Evolutionary conservation across 2,888 invertebrate genomes (phyloP), one percentile per base, ranked within the genome.

Genomic region (Cremastinae sp.): DNA sequence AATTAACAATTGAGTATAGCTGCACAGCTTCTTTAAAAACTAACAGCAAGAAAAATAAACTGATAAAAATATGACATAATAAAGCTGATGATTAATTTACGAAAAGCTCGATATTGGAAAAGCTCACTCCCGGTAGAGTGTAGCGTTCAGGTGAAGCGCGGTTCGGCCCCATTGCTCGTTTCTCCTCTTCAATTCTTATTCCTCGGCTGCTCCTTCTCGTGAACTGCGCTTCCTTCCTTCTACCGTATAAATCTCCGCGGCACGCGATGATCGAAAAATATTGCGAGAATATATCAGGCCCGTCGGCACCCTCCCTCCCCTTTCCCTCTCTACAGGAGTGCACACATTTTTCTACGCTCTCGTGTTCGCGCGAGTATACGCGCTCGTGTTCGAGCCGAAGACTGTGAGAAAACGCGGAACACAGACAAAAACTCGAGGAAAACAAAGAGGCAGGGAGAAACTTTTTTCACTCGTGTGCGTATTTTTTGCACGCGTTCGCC

Each of bases 191-290:
- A n/a, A n/a, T 64, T 72, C 76, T 70, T 74, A 59, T 76, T 68
- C 58, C 34, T 62, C n/a, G n/a, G n/a, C 71, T 58, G 38, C 71
- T 71, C 72, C 64, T 71, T 59, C 66, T 38, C 51, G 68, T 70
- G 73, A 74, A 72, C 78, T 78, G 76, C 75, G 78, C 80, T 80
- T 79, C 81, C 69, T 80, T 80, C 70, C 82, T 76, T 79, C 78
- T 51, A 58, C 78, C 82, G 79, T 85, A 89, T 89, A 89, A 89
- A 89, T 89, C 88, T 87, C 85, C 85, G 84, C 84, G 85, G 87
- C 88, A 88, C 89, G 89, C 88, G 89, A 89, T 89, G 89, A 89
- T 89, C 89, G 89, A 89, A 89, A 89, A 89, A 89, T 89, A 89
- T 89, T 89, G 86, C 89, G 84, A 87, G 86, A 88, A 89, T 89